Evolutionary conservation across 2,797 vertebrate genomes (phyloP), one percentile per base, ranked within the genome.

Genomic region (Remorina albescens): DNA sequence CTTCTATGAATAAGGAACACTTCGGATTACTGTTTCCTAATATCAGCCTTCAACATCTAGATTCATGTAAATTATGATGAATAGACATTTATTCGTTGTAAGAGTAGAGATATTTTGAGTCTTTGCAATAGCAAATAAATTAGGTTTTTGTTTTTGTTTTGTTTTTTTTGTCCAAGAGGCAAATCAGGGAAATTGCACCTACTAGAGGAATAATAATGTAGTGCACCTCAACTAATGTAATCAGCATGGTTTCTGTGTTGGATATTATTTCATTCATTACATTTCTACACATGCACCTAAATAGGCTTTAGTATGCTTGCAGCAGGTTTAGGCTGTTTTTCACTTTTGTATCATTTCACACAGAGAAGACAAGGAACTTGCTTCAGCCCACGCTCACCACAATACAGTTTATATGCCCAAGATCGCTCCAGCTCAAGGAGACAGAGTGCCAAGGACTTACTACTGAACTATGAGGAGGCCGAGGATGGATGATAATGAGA

Each of bases 401-500:
- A 30, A 19, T 74, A 44, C 12, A 26, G 39, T 76, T 66, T 47
- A 71, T 81, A 70, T 84, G 72, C 80, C 68, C 75, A 85, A n/a
- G 68, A 86, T 81, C 81, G 68, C 36, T 77, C 44, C 3, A 42
- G 61, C 55, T 76, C 25, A 49, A 49, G 50, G 47, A 63, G 70
- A 86, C 56, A 28, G 7, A 15, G 72, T 84, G 89, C 89, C 82
- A 88, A 78, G 64, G 74, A 77, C 62, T 83, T 87, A 73, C 76
- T 69, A 74, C 37, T 87, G 81, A 90, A 72, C 68, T 74, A 89
- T 78, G 77, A 86, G 75, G 84, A 86, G 57, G 71, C 54, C 46
- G 72, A 76, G 71, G 80, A 91, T 80, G 76, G 86, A 90, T 86
- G 88, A 90, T 82, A 80, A 89, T 74, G 87, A n/a, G 37, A 86